Conservation (phyloP, 1,140 invertebrate genomes). For the Drosophila punjabiensis region DNA sequence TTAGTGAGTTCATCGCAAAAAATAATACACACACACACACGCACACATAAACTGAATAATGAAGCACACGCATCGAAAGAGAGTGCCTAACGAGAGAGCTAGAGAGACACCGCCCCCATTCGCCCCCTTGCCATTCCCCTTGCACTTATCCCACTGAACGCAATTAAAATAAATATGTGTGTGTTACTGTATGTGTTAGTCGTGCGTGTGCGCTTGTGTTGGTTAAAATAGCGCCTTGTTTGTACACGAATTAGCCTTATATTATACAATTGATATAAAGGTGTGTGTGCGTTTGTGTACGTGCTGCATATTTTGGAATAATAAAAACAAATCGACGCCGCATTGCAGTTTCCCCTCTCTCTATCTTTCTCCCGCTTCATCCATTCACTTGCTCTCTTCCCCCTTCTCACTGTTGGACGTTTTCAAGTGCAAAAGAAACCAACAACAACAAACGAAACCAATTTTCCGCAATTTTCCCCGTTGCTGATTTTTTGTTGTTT, state of each 20-base stretch:
- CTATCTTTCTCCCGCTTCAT: background rate
- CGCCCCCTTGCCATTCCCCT: constrained; percentile 44
- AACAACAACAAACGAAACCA: constrained; percentile 5
- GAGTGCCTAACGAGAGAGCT: constrained; percentile 2
- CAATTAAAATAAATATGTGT: constrained; percentile 58
- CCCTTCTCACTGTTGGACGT: constrained; percentile 18
- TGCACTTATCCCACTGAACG: constrained; percentile 48
- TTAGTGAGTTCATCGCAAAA: constrained; percentile 82
- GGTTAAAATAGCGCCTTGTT: constrained; percentile 80
- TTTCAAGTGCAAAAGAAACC: constrained; percentile 56
- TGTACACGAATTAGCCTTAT: constrained; percentile 78
- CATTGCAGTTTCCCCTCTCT: constrained; percentile 29
- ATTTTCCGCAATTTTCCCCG: constrained; percentile 33
- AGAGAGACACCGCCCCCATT: constrained; percentile 35
- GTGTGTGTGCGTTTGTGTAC: constrained; percentile 13
- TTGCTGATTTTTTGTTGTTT: constrained; percentile 10
- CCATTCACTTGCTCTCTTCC: background rate
- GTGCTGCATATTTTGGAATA: constrained; percentile 50
- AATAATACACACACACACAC: constrained; percentile 69
- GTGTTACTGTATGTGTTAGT: constrained; percentile 21
- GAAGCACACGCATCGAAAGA: constrained; percentile 7
- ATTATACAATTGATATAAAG: constrained; percentile 28
- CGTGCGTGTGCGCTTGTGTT: constrained; percentile 41
- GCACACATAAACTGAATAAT: background rate
- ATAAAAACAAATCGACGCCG: constrained; percentile 40